phyloP scores from a whole-genome alignment of 2,888 invertebrate genomes.

The Agelastica alni region DNA sequence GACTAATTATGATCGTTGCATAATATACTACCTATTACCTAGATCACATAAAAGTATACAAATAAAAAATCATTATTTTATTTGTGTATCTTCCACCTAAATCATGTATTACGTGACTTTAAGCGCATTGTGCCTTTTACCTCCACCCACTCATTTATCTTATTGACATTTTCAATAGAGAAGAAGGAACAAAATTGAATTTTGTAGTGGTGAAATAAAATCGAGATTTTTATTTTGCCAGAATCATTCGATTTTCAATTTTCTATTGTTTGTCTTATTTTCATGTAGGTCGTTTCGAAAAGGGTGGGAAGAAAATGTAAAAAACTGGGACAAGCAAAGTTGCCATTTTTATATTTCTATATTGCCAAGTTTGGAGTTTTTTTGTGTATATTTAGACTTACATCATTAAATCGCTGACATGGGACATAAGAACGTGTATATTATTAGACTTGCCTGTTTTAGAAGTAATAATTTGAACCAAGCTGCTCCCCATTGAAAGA shows the following conservation, averaged over 20 bases:
- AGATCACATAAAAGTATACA: no score
- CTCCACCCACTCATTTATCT: not conserved
- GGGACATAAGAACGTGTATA: no score
- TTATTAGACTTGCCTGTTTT: no score
- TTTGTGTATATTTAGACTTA: no score
- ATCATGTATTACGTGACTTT: not conserved
- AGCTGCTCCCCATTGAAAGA: no score
- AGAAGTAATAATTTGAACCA: no score
- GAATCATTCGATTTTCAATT: not conserved
- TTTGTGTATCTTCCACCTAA: not conserved
- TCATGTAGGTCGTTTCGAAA: not conserved
- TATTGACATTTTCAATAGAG: not conserved
- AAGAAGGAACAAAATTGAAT: not conserved
- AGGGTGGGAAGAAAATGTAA: not conserved
- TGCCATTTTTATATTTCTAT: no score
- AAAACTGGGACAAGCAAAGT: not conserved
- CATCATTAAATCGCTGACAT: no score
- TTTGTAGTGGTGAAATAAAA: not conserved
- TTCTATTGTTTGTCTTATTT: slow-evolving; percentile 1
- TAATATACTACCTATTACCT: no score
- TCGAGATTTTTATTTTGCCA: not conserved
- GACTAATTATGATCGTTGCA: no score
- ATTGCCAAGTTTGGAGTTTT: slow-evolving; percentile 1
- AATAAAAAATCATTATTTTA: not conserved
- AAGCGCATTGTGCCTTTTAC: not conserved